Conservation (phyloP, 2,113 vertebrate species). For the Ceratotherium simum region DNA sequence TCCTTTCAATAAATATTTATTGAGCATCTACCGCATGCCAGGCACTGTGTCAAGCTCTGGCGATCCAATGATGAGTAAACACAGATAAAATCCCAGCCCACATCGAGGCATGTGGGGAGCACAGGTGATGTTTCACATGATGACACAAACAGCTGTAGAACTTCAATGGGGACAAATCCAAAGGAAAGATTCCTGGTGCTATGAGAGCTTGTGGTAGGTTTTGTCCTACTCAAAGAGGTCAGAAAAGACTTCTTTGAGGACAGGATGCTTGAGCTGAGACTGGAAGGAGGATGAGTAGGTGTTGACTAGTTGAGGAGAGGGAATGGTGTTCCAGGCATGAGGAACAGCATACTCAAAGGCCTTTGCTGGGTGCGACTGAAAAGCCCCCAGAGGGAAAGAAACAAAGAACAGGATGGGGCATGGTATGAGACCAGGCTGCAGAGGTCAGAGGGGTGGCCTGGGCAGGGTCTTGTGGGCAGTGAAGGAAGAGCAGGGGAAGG, state of each 20-base stretch:
- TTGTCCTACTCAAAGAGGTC: background rate
- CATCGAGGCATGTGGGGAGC: background rate
- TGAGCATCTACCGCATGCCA: background rate
- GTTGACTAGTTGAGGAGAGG: background rate
- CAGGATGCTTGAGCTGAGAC: background rate
- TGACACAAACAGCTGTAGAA: background rate
- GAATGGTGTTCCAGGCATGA: background rate
- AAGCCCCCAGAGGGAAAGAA: background rate
- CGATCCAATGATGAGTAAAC: background rate
- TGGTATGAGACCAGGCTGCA: background rate
- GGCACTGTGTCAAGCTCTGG: background rate
- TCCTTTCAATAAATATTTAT: constrained; percentile 35
- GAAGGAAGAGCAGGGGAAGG: background rate
- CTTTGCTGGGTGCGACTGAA: background rate
- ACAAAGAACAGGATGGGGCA: background rate
- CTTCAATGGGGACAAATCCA: background rate
- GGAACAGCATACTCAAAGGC: background rate
- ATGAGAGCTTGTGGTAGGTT: background rate
- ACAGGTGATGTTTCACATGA: background rate
- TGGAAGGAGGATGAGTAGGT: background rate
- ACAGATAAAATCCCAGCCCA: background rate
- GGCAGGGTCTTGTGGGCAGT: background rate
- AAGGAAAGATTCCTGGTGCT: background rate
- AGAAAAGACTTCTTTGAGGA: background rate
- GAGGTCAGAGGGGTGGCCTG: background rate